These are phyloP conservation scores for Drusus annulatus DNA, from an alignment of 1,140 invertebrate genomes.

Conservation along the genomic window DNA sequence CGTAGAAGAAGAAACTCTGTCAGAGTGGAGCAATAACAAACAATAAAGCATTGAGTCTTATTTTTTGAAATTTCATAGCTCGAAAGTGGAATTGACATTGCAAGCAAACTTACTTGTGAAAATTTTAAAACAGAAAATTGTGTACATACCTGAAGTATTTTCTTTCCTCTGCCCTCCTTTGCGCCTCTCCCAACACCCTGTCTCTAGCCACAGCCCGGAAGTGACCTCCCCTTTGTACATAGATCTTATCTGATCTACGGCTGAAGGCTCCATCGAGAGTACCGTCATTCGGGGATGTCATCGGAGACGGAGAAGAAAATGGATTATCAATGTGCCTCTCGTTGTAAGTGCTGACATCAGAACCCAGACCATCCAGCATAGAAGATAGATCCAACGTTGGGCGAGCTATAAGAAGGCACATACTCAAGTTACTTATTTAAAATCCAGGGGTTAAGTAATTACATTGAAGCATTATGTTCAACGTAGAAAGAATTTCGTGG, in stretches of 20 bases:
- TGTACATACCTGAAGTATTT: conserved; percentile 66
- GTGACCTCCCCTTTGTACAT: conserved; percentile 69
- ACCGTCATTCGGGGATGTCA: conserved; percentile 70
- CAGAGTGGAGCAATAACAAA: no score
- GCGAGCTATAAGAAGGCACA: conserved; percentile 63
- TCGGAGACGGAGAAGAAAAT: conserved; percentile 70
- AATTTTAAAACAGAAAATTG: background rate
- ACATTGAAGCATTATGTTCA: no score
- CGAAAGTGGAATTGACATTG: no score
- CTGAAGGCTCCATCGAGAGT: conserved; percentile 64
- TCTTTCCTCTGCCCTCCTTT: conserved; percentile 66
- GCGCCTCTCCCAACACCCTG: conserved; percentile 65
- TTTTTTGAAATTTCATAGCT: no score
- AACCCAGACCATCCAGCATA: conserved; percentile 68
- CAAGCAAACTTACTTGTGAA: no score
- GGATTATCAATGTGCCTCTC: conserved; percentile 71
- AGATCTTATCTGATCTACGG: conserved; percentile 67
- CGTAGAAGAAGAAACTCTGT: no score
- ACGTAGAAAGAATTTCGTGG: no score
- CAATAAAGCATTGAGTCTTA: no score
- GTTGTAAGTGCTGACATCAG: conserved; percentile 65
- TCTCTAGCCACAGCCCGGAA: conserved; percentile 68
- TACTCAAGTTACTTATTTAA: background rate
- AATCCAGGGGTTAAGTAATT: no score
- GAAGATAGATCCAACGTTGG: conserved; percentile 66